A percentile compares a stretch with the other conserved stretches of the same genome.
Evolutionary conservation across 2,888 invertebrate genomes (phyloP).

Genomic region (Lasioglossum zephyrum): DNA sequence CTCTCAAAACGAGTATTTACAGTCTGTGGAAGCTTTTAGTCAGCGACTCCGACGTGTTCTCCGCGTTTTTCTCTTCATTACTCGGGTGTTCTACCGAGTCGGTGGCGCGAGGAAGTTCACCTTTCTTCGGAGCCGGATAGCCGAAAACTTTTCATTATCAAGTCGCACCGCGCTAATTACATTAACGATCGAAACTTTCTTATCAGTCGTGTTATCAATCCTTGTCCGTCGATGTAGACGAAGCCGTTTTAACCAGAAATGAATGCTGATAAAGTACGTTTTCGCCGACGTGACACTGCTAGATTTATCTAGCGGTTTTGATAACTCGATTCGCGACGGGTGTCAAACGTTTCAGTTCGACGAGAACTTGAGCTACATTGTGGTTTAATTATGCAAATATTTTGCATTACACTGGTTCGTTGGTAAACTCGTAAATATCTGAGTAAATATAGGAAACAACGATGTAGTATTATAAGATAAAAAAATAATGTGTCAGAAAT

Average conservation of each 20-base stretch:
- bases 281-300: neutral
- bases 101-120: neutral
- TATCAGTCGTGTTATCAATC: slow-evolving; percentile 38
- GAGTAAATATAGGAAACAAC: neutral
- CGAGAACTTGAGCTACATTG: neutral
- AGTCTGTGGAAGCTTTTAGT: slow-evolving; percentile 16
- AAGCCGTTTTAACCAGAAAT: slow-evolving; percentile 15
- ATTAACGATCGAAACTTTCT: slow-evolving; percentile 31
- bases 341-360: neutral
- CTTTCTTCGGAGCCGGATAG: neutral
- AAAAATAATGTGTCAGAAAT: neutral
- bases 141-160: slow-evolving; percentile 34
- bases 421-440: neutral
- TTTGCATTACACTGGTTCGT: neutral
- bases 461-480: neutral
- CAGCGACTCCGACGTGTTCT: neutral
- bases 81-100: neutral
- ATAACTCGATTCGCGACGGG: neutral
- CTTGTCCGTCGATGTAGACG: slow-evolving; percentile 9
- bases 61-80: neutral
- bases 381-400: neutral
- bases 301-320: neutral
- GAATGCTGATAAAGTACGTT: slow-evolving; percentile 40
- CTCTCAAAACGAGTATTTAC: slow-evolving; percentile 18
- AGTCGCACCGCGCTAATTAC: slow-evolving; percentile 43